Conservation (phyloP, 2,113 vertebrate species). For the Tupaia chinensis region DNA sequence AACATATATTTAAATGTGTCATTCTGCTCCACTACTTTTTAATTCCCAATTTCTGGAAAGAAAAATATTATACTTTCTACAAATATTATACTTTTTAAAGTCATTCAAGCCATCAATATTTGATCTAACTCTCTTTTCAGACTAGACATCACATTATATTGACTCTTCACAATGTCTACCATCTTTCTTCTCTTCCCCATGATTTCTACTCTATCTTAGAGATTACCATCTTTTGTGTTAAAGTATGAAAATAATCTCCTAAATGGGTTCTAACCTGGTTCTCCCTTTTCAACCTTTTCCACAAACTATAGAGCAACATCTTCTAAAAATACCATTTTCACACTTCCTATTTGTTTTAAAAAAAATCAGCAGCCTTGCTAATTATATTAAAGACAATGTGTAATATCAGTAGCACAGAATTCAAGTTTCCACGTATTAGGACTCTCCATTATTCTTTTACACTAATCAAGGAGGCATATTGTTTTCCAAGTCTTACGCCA, state of each 20-base stretch:
- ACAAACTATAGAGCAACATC: neutral
- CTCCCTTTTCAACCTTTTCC: neutral
- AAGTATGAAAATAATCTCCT: neutral
- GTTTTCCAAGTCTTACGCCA: neutral
- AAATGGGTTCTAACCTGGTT: neutral
- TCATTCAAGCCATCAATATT: neutral
- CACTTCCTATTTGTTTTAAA: neutral
- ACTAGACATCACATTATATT: neutral
- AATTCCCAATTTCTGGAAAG: neutral
- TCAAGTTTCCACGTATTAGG: neutral
- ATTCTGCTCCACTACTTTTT: neutral
- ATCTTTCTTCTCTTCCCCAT: neutral
- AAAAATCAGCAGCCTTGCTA: neutral
- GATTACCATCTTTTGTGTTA: neutral
- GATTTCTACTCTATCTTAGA: neutral
- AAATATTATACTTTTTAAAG: neutral
- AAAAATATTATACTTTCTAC: neutral
- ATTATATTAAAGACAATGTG: conserved; percentile 12
- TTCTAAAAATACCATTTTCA: conserved; percentile 17
- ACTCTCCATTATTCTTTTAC: neutral
- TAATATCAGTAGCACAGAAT: neutral
- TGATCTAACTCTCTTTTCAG: neutral
- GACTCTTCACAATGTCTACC: neutral
- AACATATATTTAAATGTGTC: neutral
- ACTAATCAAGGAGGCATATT: neutral